Base-by-base conservation (phyloP, 1,140 invertebrate genomes). In the Meloidogyne floridensis region DNA sequence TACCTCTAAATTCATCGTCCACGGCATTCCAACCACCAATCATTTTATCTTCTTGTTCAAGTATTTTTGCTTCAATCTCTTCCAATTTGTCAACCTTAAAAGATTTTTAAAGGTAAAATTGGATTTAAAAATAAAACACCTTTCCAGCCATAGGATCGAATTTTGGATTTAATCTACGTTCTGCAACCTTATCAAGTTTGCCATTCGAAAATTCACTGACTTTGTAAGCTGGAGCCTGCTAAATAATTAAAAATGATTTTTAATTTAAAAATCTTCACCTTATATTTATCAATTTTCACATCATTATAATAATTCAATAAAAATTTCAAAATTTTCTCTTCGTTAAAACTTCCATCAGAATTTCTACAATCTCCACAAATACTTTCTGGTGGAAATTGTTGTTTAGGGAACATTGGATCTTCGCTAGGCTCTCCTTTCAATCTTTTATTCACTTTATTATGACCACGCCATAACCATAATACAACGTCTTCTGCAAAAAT, bases 381-480 rank as follows among this genome's bases (percentile, higher is more conserved):
- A 91, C 91, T 96, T 97, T 77, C 93, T 91, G 93, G 91, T 1
- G 97, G 97, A 91, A 97, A 99, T 88, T 96, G 94, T 59, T 94
- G 92, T 91, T 99, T 99, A 1, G 94, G 95, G 91, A 94, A 93
- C 77, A 92, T 86, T 0, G 96, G 95, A 92, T 99, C 97, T 91
- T 98, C 96, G 11, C 94, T 95, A 6, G 91, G 73, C 90, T 97
- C 95, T 0, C 94, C 94, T 53, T 94, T 92, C 15, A 98, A 90
- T 83, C 96, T 93, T 82, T 93, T 91, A 87, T 99, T 99, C 0
- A 96, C 96, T 90, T 94, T 93, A 91, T 98, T 98, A 88, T 99
- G 96, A 2, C 95, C 94, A 77, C 92, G 92, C 97, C 97, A 99
- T 3, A 99, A 90, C 95, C 96, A 99, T 8, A 98, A 87, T 0